Evolutionary conservation across 2,797 vertebrate species (phyloP).

Genomic region (Benthosema pterotum): DNA sequence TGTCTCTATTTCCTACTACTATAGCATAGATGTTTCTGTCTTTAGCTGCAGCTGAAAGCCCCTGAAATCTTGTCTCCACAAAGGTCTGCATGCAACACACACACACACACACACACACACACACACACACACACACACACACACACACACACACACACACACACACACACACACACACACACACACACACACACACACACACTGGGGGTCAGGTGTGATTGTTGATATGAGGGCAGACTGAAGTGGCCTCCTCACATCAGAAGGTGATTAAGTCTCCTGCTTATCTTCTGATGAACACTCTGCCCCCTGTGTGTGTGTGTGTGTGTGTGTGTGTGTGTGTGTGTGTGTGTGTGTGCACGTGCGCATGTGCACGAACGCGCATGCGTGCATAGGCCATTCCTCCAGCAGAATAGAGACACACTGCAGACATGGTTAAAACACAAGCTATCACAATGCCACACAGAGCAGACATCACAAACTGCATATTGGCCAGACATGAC

Average conservation of each 20-base stretch:
- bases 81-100: not conserved
- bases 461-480: slow-evolving; percentile 70
- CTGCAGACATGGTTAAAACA: slow-evolving; percentile 35
- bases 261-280: slow-evolving; percentile 77
- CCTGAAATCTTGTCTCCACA: slow-evolving; percentile 1
- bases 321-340: slow-evolving; percentile 28
- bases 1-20: too few species aligned
- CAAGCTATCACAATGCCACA: slow-evolving; percentile 62
- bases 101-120: slow-evolving; percentile 40
- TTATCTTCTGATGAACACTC: slow-evolving; percentile 82
- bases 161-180: slow-evolving; percentile 28
- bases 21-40: too few species aligned
- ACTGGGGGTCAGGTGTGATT: slow-evolving; percentile 60
- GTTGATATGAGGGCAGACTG: slow-evolving; percentile 68
- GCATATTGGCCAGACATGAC: slow-evolving; percentile 70
- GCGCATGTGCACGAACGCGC: slow-evolving; percentile 39
- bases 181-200: slow-evolving; percentile 17
- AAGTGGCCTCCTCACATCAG: slow-evolving; percentile 78
- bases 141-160: slow-evolving; percentile 16
- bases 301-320: slow-evolving; percentile 46
- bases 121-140: not conserved
- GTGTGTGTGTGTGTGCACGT: slow-evolving; percentile 28
- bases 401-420: slow-evolving; percentile 8
- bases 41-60: too few species aligned
- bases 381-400: slow-evolving; percentile 42